phyloP scores from a whole-genome alignment of 2,797 vertebrate genomes.

The Tokudaia tokunoshimensis region DNA sequence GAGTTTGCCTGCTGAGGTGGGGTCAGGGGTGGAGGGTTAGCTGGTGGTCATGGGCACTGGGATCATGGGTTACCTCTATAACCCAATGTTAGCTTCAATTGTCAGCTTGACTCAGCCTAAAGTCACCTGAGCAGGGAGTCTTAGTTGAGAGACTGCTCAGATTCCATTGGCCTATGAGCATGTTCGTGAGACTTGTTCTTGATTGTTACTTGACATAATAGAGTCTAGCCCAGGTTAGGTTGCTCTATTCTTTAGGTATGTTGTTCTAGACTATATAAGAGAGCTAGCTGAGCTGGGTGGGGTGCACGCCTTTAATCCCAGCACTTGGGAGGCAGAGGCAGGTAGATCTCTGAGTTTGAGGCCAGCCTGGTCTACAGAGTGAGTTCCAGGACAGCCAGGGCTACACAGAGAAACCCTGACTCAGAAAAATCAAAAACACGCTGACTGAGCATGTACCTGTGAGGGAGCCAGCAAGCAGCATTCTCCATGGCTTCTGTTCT shows the following conservation, averaged over 20 bases:
- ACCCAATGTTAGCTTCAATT: neutral
- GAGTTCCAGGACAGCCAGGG: neutral
- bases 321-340: neutral
- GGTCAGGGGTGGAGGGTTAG: neutral
- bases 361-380: neutral
- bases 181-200: neutral
- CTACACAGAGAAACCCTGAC: neutral
- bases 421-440: neutral
- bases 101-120: neutral
- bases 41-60: neutral
- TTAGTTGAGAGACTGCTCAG: neutral
- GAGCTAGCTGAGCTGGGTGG: neutral
- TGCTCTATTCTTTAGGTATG: neutral
- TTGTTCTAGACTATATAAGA: neutral
- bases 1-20: neutral
- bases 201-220: neutral
- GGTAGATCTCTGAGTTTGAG: neutral
- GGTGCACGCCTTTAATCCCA: accelerated
- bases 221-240: neutral
- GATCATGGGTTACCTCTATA: neutral
- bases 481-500: neutral
- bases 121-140: neutral
- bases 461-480: no score
- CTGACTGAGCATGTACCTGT: neutral
- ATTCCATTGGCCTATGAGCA: neutral